These are phyloP conservation scores for Nephrotoma flavescens DNA, from an alignment of 2,888 invertebrate genomes.

Conservation along the genomic window DNA sequence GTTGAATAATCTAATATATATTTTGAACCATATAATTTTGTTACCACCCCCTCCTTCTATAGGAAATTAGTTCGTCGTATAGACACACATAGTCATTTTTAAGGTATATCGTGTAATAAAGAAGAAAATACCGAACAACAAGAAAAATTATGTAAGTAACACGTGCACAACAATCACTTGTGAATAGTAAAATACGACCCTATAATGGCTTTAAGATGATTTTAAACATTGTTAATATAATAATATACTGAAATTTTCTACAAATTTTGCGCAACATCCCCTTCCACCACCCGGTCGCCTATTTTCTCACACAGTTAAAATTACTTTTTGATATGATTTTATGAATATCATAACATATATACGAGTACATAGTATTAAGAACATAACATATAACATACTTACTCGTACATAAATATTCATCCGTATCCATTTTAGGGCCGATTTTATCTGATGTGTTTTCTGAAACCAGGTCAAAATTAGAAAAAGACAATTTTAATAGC, in stretches of 20 bases:
- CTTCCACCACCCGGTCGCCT: not conserved
- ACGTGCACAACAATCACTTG: not conserved
- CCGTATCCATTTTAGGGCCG: no score
- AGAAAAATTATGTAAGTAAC: not conserved
- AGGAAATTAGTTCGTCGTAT: not conserved
- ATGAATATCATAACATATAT: not conserved
- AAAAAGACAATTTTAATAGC: no score
- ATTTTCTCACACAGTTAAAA: not conserved
- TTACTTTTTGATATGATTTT: not conserved
- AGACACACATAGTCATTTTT: not conserved
- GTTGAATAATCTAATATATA: not conserved
- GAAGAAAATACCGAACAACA: not conserved
- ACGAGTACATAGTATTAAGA: not conserved
- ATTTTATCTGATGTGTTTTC: no score
- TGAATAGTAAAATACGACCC: not conserved
- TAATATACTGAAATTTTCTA: not conserved
- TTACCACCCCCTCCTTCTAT: not conserved
- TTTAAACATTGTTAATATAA: not conserved
- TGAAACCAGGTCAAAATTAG: no score
- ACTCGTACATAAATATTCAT: no score
- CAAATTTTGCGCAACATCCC: not conserved
- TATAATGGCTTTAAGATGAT: not conserved
- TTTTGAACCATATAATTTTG: not conserved
- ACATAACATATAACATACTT: no score
- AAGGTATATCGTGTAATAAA: not conserved